These are phyloP conservation scores for Drosophila guanche DNA, from an alignment of 1,140 invertebrate genomes.

Conservation along the genomic window DNA sequence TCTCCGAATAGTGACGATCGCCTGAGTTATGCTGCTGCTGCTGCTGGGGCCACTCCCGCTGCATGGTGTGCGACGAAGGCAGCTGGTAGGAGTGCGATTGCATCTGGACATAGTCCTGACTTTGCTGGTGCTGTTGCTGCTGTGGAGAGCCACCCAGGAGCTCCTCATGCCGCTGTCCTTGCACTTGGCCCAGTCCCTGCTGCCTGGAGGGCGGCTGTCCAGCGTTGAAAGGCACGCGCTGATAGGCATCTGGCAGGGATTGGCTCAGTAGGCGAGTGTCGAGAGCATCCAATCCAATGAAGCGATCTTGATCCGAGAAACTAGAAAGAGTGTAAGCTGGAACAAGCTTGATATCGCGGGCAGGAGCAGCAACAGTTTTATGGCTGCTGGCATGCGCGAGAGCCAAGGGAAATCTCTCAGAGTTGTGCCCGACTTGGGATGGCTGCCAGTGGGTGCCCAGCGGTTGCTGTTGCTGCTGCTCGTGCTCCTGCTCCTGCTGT, in stretches of 20 bases:
- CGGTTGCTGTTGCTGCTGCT: neutral
- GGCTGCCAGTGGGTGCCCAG: conserved; percentile 19
- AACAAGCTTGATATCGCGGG: conserved; percentile 31
- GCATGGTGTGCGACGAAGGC: conserved; percentile 33
- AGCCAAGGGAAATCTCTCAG: conserved; percentile 44
- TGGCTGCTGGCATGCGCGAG: conserved; percentile 35
- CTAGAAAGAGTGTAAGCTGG: conserved; percentile 40
- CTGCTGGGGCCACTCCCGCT: conserved; percentile 20
- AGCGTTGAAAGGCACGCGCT: conserved; percentile 30
- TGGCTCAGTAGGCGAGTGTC: conserved; percentile 40
- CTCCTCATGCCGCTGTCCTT: conserved; percentile 2
- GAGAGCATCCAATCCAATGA: conserved; percentile 38
- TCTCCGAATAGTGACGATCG: conserved; percentile 13
- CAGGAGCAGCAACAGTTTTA: conserved; percentile 22
- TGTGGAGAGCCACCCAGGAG: conserved; percentile 12
- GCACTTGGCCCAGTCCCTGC: neutral
- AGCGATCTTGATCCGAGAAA: conserved; percentile 40
- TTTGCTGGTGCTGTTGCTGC: neutral
- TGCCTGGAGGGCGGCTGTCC: conserved; percentile 1
- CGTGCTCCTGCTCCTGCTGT: neutral
- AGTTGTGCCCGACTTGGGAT: neutral
- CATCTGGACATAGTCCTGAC: conserved; percentile 49
- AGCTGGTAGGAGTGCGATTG: conserved; percentile 65
- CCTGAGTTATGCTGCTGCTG: conserved; percentile 6
- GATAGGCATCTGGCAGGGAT: conserved; percentile 46